Evolutionary conservation across 2,888 invertebrate genomes (phyloP), one percentile per base, ranked within the genome.

Genomic region (Sarcophaga subvicina): DNA sequence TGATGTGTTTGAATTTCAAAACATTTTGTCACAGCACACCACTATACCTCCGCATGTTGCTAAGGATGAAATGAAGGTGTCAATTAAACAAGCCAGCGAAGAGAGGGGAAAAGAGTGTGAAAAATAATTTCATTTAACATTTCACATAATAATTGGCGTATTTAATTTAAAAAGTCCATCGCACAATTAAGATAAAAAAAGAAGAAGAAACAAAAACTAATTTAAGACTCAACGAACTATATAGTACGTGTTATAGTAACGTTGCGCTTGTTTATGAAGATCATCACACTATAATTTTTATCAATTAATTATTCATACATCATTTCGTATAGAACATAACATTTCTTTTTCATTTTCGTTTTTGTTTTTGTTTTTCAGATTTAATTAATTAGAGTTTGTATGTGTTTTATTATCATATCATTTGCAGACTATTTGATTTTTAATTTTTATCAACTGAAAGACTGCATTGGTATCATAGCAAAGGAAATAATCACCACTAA

Each of bases 171-270:
- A 64, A 27, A 71, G 54, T 70, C 63, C 80, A 80, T 25, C 72
- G 66, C 72, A 80, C 80, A 69, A 73, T 86, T 83, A 73, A 86
- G 72, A 77, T 73, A 83, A 80, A 60, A 73, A 20, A 47, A 37
- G 8, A 83, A 80, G 49, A 73, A 37, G 37, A 37, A 37, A 37
- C 37, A 37, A 37, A 37, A 37, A 37, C 37, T 37, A 37, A 37
- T 37, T 37, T 37, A 37, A 37, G 37, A 37, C 37, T 37, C 37
- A 37, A 37, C 37, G 37, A 37, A 37, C 37, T 37, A 22, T 22
- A 22, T 22, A 22, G 22, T 22, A 37, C 37, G 37, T 37, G 10
- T 37, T 37, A 37, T 37, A 1, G 37, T 37, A 37, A 37, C 8
- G 37, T 37, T 8, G 37, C 37, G 8, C 37, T 37, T 37, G 8